Percentiles rank a stretch among this genome's conserved stretches.
phyloP scores from a whole-genome alignment of 2,113 vertebrate genomes.

The Spilogale gracilis region DNA sequence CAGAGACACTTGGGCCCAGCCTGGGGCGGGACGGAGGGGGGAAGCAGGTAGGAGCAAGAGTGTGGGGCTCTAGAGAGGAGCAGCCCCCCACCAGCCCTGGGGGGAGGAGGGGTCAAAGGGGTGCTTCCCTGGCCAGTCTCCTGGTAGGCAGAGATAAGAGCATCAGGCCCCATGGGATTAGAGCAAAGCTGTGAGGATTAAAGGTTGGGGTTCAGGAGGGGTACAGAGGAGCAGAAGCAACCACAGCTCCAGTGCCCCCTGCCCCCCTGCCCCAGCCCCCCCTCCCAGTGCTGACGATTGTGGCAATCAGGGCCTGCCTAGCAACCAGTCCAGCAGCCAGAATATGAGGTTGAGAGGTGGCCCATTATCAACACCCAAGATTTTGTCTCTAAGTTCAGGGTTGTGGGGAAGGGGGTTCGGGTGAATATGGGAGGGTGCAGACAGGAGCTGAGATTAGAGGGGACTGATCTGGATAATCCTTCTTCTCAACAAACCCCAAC shows the following conservation, averaged over 20 bases:
- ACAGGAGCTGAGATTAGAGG: conserved; percentile 76
- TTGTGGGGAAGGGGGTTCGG: not conserved
- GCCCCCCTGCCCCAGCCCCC: not conserved
- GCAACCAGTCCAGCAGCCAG: not conserved
- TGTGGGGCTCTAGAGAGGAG: not conserved
- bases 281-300: not conserved
- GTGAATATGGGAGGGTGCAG: not conserved
- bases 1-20: not conserved
- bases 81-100: not conserved
- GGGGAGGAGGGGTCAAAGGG: not conserved
- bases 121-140: conserved; percentile 15
- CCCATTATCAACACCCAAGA: not conserved
- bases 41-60: not conserved
- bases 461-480: conserved; percentile 83
- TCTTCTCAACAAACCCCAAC: conserved; percentile 66
- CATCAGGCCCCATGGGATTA: conserved; percentile 77
- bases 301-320: not conserved
- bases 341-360: not conserved
- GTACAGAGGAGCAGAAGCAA: not conserved
- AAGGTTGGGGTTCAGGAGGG: conserved; percentile 38
- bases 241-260: not conserved
- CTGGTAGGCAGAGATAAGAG: conserved; percentile 72
- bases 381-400: not conserved
- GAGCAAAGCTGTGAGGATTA: conserved; percentile 82
- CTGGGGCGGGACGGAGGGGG: not conserved